A percentile compares a stretch with the other conserved stretches of the same genome.
Evolutionary conservation across 2,888 invertebrate genomes (phyloP).

Genomic region (Eilema depressum): DNA sequence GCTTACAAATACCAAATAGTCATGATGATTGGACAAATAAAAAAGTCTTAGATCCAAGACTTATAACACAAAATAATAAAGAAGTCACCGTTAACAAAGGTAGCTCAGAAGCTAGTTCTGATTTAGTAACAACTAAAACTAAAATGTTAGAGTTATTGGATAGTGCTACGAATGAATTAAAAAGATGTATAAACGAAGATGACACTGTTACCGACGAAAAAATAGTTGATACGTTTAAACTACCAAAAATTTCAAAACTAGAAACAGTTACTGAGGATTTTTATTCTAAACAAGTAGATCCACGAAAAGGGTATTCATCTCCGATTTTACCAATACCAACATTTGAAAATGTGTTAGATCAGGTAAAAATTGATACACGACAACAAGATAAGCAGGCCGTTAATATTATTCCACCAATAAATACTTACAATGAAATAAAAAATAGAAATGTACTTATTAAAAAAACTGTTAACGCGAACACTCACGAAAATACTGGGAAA

Average conservation of each 20-base stretch:
- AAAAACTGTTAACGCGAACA: background rate
- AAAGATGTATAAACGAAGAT: background rate
- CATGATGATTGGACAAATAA: background rate
- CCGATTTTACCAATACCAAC: slow-evolving; percentile 73
- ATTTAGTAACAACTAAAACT: slow-evolving; percentile 44
- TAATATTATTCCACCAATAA: background rate
- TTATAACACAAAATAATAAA: background rate
- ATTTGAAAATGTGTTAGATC: slow-evolving; percentile 50
- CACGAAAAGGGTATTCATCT: slow-evolving; percentile 61
- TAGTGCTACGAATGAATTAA: slow-evolving; percentile 27
- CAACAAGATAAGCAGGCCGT: background rate
- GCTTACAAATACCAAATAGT: background rate
- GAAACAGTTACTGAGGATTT: background rate
- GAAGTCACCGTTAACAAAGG: background rate
- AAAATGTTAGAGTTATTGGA: slow-evolving; percentile 52
- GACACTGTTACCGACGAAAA: background rate
- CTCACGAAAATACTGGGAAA: slow-evolving; percentile 25
- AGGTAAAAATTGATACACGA: slow-evolving; percentile 14
- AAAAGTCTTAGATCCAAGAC: background rate
- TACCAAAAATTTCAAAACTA: slow-evolving; percentile 3
- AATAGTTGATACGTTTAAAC: background rate
- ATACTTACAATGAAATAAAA: background rate
- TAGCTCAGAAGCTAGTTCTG: background rate
- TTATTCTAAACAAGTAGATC: background rate
- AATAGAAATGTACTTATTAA: background rate